Evolutionary conservation across 2,113 vertebrate genomes (phyloP), one percentile per base, ranked within the genome.

Genomic region (Actenoides hombroni): DNA sequence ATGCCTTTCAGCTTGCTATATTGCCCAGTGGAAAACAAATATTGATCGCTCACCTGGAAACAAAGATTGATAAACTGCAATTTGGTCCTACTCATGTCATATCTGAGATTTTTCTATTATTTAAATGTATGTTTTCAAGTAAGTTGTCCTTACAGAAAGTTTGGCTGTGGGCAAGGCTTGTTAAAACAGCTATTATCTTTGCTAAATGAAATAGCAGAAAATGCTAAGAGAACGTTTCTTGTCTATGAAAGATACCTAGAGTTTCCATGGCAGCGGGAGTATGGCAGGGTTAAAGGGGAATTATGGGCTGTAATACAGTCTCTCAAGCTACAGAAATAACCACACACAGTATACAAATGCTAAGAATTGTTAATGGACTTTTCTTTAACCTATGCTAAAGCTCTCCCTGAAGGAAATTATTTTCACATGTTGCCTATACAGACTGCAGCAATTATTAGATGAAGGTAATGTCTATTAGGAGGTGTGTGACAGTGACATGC

Each of bases 401-500:
- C 10, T 10, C 13, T 75, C 33, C 65, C 71, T 31, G 35, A 79
- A 56, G 44, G 59, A 86, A 80, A 83, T 20, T 14, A 39, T 75
- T 71, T 70, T 77, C 4, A 5, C 48, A 26, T 15, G 21, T 29
- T 90, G 31, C 21, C 20, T 46, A 11, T 23, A 46, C 67, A 49
- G 35, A 8, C 15, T 60, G 39, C 46, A 70, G 57, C 26, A 80
- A 37, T 77, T 57, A 25, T 3, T 63, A 28, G 19, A 10, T 46
- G 42, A 74, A 25, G 6, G 44, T 53, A 26, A 25, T 6, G 28
- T 59, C 51, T 59, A 0, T 31, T 51, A 37, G 33, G n/a, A 92
- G 54, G 33, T 4, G 1, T 3, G 5, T 16, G 57, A 29, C 2
- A 0, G 16, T 1, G 2, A 26, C 24, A 15, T 2, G 3, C 16